These are phyloP conservation scores for Urechis unicinctus DNA, from an alignment of 2,888 invertebrate species.

Conservation along the genomic window DNA sequence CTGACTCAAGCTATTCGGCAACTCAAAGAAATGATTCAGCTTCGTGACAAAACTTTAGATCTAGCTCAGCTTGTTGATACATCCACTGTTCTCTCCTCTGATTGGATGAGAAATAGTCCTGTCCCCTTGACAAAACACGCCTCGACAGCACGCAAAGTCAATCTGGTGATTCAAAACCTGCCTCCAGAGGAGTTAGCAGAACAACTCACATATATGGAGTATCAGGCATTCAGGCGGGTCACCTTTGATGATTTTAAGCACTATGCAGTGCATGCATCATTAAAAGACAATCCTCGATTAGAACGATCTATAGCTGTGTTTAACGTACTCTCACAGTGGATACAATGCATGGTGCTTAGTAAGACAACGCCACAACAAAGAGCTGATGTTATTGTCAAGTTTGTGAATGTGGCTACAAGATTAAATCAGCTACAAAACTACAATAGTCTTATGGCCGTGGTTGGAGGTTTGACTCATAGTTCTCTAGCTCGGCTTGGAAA, in stretches of 20 bases:
- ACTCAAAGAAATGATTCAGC: slow-evolving; percentile 43
- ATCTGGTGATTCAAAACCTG: slow-evolving; percentile 57
- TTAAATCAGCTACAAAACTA: slow-evolving; percentile 53
- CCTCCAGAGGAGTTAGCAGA: slow-evolving; percentile 56
- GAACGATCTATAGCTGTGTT: slow-evolving; percentile 57
- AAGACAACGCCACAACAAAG: slow-evolving; percentile 56
- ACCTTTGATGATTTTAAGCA: slow-evolving; percentile 57
- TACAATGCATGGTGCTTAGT: slow-evolving; percentile 59
- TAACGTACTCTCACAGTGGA: slow-evolving; percentile 59
- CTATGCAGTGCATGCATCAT: slow-evolving; percentile 54
- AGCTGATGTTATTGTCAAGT: slow-evolving; percentile 57
- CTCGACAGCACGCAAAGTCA: slow-evolving; percentile 50
- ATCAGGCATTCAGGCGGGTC: slow-evolving; percentile 56
- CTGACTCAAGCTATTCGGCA: slow-evolving; percentile 49
- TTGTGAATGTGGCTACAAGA: slow-evolving; percentile 55
- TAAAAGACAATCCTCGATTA: slow-evolving; percentile 54
- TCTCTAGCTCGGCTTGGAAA: slow-evolving; percentile 55
- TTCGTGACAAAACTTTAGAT: slow-evolving; percentile 33
- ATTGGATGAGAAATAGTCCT: slow-evolving; percentile 57
- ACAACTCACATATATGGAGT: slow-evolving; percentile 57
- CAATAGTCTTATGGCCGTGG: slow-evolving; percentile 59
- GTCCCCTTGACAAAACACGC: slow-evolving; percentile 48
- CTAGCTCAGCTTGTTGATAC: slow-evolving; percentile 51
- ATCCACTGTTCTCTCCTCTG: slow-evolving; percentile 56
- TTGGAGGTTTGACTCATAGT: slow-evolving; percentile 58